phyloP scores from a whole-genome alignment of 1,140 invertebrate species.

The Drosophila parabipectinata region DNA sequence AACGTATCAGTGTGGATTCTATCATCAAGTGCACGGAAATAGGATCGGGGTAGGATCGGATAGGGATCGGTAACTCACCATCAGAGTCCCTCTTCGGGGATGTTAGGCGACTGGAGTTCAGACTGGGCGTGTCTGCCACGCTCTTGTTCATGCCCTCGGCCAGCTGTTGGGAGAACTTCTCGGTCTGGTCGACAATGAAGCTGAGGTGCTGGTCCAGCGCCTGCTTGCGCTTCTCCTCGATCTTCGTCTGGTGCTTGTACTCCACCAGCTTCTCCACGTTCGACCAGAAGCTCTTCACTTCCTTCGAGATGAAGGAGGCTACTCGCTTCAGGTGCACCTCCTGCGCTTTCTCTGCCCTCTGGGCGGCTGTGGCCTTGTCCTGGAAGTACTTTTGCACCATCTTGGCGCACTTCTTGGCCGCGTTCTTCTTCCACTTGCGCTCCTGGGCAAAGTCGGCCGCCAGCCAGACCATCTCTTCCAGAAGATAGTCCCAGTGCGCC shows the following conservation, averaged over 20 bases:
- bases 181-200: slow-evolving; percentile 99
- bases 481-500: slow-evolving; percentile 99
- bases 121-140: slow-evolving; percentile 62
- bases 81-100: slow-evolving; percentile 85
- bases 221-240: slow-evolving; percentile 97
- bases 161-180: slow-evolving; percentile 97
- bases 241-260: slow-evolving; percentile 95
- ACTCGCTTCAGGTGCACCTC: slow-evolving; percentile 93
- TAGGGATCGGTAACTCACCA: slow-evolving; percentile 45
- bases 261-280: slow-evolving; percentile 99
- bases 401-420: slow-evolving; percentile 95
- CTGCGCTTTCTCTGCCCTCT: slow-evolving; percentile 96
- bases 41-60: neutral
- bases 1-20: slow-evolving; percentile 71
- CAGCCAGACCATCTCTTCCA: slow-evolving; percentile 99
- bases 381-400: slow-evolving; percentile 98
- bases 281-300: slow-evolving; percentile 97
- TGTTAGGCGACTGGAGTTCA: slow-evolving; percentile 84
- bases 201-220: slow-evolving; percentile 98
- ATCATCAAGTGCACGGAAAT: slow-evolving; percentile 59
- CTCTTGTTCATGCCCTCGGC: slow-evolving; percentile 90
- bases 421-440: slow-evolving; percentile 98
- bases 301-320: slow-evolving; percentile 95
- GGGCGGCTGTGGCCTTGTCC: slow-evolving; percentile 94
- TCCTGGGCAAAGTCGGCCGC: slow-evolving; percentile 98